A percentile compares a stretch with the other conserved stretches of the same genome.
These are phyloP conservation scores for Neosilurus hyrtlii DNA, from an alignment of 2,797 vertebrate species.

Conservation along the genomic window DNA sequence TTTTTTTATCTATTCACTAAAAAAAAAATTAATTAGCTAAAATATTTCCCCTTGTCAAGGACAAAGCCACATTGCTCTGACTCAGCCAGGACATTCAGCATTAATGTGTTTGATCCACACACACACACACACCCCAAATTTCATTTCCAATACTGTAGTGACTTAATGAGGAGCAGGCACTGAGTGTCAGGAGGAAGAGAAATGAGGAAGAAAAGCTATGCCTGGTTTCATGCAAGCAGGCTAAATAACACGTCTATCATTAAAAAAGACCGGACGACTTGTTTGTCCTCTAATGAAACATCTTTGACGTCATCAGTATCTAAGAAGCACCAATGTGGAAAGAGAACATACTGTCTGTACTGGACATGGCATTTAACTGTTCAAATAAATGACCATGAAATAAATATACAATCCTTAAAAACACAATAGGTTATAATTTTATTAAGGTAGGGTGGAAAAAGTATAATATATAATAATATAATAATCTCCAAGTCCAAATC, in stretches of 20 bases:
- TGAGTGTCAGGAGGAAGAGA: slow-evolving; percentile 2
- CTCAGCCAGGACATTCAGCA: neutral
- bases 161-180: neutral
- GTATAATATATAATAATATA: neutral
- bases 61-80: slow-evolving; percentile 6
- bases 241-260: neutral
- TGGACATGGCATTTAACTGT: neutral
- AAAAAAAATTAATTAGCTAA: neutral
- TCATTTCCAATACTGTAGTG: neutral
- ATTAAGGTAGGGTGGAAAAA: neutral
- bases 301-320: slow-evolving; percentile 45
- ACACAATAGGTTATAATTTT: neutral
- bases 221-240: neutral
- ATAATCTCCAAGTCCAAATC: neutral
- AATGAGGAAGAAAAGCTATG: slow-evolving; percentile 15
- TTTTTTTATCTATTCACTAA: neutral
- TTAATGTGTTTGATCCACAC: neutral
- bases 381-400: neutral
- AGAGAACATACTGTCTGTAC: neutral
- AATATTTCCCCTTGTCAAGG: neutral
- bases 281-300: neutral
- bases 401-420: neutral
- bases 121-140: neutral
- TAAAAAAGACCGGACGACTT: neutral
- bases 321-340: slow-evolving; percentile 24